Evolutionary conservation across 2,797 vertebrate species (phyloP).

Genomic region (Clarias pachynema): DNA sequence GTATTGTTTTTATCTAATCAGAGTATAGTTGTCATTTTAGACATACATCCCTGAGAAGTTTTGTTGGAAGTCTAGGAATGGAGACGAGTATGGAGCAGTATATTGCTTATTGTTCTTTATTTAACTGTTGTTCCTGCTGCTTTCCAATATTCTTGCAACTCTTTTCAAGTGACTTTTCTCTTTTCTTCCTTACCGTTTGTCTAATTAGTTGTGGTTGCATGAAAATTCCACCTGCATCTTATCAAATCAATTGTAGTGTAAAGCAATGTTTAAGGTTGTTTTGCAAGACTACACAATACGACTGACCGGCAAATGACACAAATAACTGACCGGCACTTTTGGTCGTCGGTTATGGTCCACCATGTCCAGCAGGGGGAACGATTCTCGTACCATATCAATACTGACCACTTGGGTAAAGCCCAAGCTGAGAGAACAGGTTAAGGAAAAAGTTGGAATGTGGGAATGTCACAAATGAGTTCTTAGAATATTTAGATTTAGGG

Average conservation of each 20-base stretch:
- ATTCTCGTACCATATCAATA: slow-evolving; percentile 80
- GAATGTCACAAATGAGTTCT: neutral
- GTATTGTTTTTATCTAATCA: neutral
- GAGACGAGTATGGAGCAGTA: neutral
- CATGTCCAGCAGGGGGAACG: slow-evolving; percentile 85
- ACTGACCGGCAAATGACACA: neutral
- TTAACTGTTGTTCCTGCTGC: neutral
- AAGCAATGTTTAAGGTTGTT: neutral
- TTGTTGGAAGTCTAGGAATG: neutral
- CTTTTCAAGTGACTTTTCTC: neutral
- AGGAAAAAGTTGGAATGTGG: slow-evolving; percentile 30
- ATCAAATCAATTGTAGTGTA: neutral
- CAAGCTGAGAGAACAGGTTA: slow-evolving; percentile 70
- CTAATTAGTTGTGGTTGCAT: neutral
- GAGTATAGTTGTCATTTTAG: neutral
- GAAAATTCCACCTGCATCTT: neutral
- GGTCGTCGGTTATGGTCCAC: slow-evolving; percentile 83
- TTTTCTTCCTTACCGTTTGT: neutral
- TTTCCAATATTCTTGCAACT: neutral
- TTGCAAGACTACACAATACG: neutral
- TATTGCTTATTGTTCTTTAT: neutral
- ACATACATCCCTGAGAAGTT: neutral
- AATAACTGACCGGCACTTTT: slow-evolving; percentile 74
- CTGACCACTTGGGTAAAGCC: slow-evolving; percentile 85
- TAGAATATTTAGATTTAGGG: neutral